These are phyloP conservation scores for Chrysogorgia sp. DNA, from an alignment of 92 coral and sea anemone species.

Conservation along the genomic window DNA sequence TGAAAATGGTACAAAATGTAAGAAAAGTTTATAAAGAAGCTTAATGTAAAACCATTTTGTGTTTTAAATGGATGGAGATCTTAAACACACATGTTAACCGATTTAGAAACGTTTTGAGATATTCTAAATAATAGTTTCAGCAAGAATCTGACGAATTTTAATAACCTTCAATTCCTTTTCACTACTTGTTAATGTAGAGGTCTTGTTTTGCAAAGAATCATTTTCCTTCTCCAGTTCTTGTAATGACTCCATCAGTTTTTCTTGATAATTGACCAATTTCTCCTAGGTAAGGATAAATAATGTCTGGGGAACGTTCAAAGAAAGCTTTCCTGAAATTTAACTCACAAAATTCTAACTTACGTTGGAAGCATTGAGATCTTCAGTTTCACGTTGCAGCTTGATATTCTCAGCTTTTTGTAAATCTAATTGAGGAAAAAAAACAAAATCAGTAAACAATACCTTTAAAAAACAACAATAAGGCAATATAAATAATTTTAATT, in stretches of 20 bases:
- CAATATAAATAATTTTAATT: no score
- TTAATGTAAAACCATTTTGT: background rate
- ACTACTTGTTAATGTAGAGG: slow-evolving; percentile 31
- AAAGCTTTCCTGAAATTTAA: background rate
- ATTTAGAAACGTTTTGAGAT: no score
- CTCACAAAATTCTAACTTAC: background rate
- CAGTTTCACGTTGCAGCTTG: slow-evolving; percentile 9
- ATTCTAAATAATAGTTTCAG: no score
- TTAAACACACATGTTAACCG: no score
- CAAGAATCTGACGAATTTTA: no score
- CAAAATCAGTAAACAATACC: background rate
- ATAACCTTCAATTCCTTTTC: slow-evolving; percentile 55
- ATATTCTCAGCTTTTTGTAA: slow-evolving; percentile 7
- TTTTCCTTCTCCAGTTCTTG: slow-evolving; percentile 35
- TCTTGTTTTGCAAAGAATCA: slow-evolving; percentile 17
- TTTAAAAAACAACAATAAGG: background rate
- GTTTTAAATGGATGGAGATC: no score
- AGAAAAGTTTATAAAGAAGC: background rate
- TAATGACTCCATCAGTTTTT: slow-evolving; percentile 48
- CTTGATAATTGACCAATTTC: slow-evolving; percentile 24
- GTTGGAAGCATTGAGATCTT: slow-evolving; percentile 18
- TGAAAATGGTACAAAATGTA: background rate
- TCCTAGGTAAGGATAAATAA: slow-evolving; percentile 24
- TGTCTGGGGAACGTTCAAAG: background rate
- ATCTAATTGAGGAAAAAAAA: background rate